A percentile compares a stretch with the other conserved stretches of the same genome.
Evolutionary conservation across 2,888 invertebrate species (phyloP).

Genomic region (Drymonia ruficornis): DNA sequence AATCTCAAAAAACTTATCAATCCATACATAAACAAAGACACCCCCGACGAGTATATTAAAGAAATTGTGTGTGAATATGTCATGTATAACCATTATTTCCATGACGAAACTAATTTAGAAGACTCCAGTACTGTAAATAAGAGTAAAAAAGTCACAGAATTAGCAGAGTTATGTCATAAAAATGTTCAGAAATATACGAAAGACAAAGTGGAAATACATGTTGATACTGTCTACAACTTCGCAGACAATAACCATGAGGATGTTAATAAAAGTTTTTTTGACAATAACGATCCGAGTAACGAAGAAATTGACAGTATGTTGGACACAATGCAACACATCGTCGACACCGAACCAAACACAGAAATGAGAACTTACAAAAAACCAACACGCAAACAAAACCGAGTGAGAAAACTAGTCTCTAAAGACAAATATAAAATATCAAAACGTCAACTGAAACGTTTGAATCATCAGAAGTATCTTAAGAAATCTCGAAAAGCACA

Average conservation of each 20-base stretch:
- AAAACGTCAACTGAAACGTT: too few species aligned
- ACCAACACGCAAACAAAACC: background rate
- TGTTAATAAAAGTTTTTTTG: background rate
- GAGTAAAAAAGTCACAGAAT: background rate
- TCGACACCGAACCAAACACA: constrained; percentile 11
- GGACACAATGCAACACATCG: constrained; percentile 26
- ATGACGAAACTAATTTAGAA: constrained; percentile 18
- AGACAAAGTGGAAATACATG: background rate
- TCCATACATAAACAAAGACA: constrained; percentile 19
- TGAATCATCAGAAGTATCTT: constrained; percentile 9
- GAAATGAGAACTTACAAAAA: background rate
- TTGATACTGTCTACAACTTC: constrained; percentile 14
- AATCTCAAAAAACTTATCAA: constrained; percentile 40
- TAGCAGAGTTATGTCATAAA: background rate
- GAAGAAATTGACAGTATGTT: constrained; percentile 23
- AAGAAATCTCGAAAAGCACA: background rate
- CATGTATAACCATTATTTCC: constrained; percentile 51
- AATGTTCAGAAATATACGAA: background rate
- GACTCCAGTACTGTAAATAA: background rate
- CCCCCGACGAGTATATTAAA: constrained; percentile 31
- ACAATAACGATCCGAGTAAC: constrained; percentile 5
- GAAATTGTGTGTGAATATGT: constrained; percentile 53
- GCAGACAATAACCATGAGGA: constrained; percentile 21
- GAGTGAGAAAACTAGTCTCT: background rate
- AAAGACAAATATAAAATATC: constrained; percentile 8